Conservation (phyloP, 2,888 invertebrate species). For the Machimus rusticus region DNA sequence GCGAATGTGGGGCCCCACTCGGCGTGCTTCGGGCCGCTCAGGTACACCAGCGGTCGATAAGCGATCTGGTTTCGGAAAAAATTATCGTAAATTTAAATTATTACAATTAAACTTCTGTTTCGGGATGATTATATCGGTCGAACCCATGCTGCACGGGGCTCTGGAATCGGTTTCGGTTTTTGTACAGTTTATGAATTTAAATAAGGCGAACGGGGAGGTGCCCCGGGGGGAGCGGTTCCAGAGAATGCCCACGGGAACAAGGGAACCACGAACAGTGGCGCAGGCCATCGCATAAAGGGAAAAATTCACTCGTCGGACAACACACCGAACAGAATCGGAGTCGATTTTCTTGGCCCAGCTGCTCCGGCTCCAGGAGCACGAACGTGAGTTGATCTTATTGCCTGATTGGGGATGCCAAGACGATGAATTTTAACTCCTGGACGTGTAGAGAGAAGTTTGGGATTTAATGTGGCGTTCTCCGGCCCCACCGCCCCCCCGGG, state of each 20-base stretch:
- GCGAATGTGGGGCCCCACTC: background rate
- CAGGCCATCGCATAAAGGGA: background rate
- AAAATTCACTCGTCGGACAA: background rate
- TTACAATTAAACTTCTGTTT: constrained; percentile 41
- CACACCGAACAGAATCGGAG: background rate
- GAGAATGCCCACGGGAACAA: constrained; percentile 30
- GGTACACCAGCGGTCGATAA: background rate
- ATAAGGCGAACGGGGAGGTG: constrained; percentile 24
- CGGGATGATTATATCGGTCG: constrained; percentile 36
- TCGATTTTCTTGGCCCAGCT: background rate
- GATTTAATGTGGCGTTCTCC: background rate
- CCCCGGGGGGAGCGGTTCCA: background rate
- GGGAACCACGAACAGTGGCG: background rate
- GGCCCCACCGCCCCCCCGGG: background rate
- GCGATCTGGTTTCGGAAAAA: constrained; percentile 32
- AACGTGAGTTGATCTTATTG: constrained; percentile 39
- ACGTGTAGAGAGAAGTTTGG: constrained; percentile 11
- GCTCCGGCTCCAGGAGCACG: background rate
- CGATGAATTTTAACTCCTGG: constrained; percentile 31
- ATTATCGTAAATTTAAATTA: constrained; percentile 40
- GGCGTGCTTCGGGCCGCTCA: background rate
- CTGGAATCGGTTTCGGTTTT: constrained; percentile 22
- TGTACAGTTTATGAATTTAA: constrained; percentile 38
- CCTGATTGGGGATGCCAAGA: constrained; percentile 37
- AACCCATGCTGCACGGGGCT: constrained; percentile 26